Percentiles rank a stretch among this genome's conserved stretches.
Conservation (phyloP, 2,888 invertebrate species). For the Drosophila paramelanica region DNA sequence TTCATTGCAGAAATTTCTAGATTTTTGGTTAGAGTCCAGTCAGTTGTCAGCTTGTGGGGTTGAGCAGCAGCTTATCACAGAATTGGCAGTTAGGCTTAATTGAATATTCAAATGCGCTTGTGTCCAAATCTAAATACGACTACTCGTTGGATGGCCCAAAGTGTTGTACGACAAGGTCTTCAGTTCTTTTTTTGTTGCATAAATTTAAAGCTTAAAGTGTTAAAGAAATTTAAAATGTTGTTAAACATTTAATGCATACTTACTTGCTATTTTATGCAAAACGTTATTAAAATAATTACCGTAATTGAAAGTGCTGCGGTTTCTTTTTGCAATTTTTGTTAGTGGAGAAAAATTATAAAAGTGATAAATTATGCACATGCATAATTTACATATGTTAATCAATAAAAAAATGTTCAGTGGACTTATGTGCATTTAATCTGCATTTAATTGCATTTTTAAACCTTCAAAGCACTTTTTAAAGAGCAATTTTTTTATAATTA, state of each 20-base stretch:
- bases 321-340: constrained; percentile 28
- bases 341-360: constrained; percentile 8
- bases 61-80: constrained; percentile 54
- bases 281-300: constrained; percentile 37
- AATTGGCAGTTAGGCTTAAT: constrained; percentile 73
- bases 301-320: constrained; percentile 48
- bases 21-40: constrained; percentile 22
- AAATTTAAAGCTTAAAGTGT: constrained; percentile 8
- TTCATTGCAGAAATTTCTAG: constrained; percentile 26
- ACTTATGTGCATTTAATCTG: constrained; percentile 26
- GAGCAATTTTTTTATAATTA: constrained; percentile 1
- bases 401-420: constrained; percentile 14
- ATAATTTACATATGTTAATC: constrained; percentile 21
- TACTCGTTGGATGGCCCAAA: constrained; percentile 16
- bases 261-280: constrained; percentile 15
- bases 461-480: neutral
- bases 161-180: neutral
- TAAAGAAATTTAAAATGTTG: neutral
- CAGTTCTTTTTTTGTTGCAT: neutral
- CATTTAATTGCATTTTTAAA: constrained; percentile 13
- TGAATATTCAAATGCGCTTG: constrained; percentile 73
- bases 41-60: constrained; percentile 14
- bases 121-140: constrained; percentile 17
- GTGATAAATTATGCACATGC: constrained; percentile 5
- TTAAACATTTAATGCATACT: constrained; percentile 9